Conservation (phyloP, 30 jellyfish, hydroid and myxozoan species). For the Hydractinia symbiolongicarpus region DNA sequence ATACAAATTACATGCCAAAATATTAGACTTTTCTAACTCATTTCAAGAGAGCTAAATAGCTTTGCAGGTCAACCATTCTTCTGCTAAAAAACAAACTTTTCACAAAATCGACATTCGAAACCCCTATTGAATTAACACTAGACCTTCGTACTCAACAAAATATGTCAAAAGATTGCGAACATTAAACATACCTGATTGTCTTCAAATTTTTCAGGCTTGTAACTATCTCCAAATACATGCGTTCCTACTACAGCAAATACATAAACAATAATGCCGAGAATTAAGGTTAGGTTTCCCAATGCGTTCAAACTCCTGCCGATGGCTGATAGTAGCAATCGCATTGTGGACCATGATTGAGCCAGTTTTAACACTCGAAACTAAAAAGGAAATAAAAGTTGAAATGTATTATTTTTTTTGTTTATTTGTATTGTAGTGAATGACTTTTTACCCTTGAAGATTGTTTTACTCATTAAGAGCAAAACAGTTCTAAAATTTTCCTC, state of each 20-base stretch:
- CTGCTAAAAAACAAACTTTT: too few species aligned
- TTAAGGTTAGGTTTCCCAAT: constrained; percentile 74
- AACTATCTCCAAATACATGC: constrained; percentile 54
- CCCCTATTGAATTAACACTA: too few species aligned
- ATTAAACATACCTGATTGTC: constrained; percentile 42
- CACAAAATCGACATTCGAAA: too few species aligned
- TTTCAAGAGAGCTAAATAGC: too few species aligned
- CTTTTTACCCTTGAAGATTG: not conserved
- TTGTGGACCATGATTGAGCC: constrained; percentile 95
- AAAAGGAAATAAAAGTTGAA: not conserved
- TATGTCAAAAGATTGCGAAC: not conserved
- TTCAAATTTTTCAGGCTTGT: constrained; percentile 61
- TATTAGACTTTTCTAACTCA: too few species aligned
- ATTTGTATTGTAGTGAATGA: not conserved
- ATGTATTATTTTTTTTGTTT: not conserved
- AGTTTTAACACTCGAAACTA: constrained; percentile 79
- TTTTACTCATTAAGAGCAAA: too few species aligned
- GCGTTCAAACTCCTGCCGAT: constrained; percentile 92
- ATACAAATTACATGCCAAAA: too few species aligned
- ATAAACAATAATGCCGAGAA: constrained; percentile 70
- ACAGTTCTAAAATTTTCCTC: too few species aligned
- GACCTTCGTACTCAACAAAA: not conserved
- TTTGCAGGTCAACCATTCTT: too few species aligned
- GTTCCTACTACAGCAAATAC: constrained; percentile 91
- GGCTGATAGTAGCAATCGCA: constrained; percentile 83